Conservation (phyloP, 2,797 vertebrate species). For the Enteromius viviparus region DNA sequence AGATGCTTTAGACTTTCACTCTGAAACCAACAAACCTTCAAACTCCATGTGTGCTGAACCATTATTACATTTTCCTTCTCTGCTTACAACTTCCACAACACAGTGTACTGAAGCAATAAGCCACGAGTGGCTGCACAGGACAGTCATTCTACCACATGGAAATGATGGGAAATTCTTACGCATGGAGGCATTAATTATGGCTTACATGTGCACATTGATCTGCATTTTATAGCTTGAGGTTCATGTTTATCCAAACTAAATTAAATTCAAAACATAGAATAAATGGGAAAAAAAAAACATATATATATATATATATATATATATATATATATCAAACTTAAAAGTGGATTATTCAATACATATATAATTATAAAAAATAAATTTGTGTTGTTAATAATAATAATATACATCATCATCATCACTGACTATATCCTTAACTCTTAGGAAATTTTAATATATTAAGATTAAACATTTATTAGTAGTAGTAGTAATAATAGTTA, state of each 20-base stretch:
- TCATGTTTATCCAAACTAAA: not conserved
- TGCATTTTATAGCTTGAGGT: not conserved
- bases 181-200: not conserved
- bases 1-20: not conserved
- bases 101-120: not conserved
- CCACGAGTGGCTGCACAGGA: not conserved
- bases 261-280: not conserved
- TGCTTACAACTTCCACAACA: not conserved
- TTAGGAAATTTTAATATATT: too few relatives aligned
- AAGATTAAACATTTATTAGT: too few relatives aligned
- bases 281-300: too few relatives aligned
- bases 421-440: not conserved
- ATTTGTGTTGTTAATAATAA: not conserved
- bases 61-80: not conserved
- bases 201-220: not conserved
- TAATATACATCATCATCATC: not conserved
- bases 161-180: not conserved
- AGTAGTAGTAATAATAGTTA: too few relatives aligned
- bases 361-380: not conserved
- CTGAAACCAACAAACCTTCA: not conserved
- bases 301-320: too few relatives aligned
- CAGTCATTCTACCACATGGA: not conserved
- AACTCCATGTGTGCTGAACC: not conserved
- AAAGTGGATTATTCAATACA: not conserved
- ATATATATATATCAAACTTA: too few relatives aligned